phyloP scores from a whole-genome alignment of 2,113 vertebrate genomes.

The Odobenus rosmarus region DNA sequence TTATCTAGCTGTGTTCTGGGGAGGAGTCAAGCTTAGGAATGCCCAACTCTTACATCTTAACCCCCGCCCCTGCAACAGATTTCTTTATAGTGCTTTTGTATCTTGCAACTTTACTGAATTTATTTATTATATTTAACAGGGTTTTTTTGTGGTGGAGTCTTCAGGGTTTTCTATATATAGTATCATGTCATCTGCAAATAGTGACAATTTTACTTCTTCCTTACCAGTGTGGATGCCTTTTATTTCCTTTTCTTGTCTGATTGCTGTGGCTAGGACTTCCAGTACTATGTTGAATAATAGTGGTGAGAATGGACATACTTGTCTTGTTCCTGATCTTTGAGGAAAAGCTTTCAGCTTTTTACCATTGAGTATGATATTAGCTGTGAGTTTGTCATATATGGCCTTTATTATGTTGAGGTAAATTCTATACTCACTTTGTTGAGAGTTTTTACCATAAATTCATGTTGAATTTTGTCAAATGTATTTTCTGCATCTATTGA shows the following conservation, averaged over 20 bases:
- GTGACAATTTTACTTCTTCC: not conserved
- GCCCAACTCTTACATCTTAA: not conserved
- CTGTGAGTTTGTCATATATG: not conserved
- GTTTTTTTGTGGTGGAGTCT: not conserved
- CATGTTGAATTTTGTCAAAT: not conserved
- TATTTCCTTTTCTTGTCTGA: not conserved
- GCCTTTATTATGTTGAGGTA: not conserved
- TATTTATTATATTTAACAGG: not conserved
- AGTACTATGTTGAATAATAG: not conserved
- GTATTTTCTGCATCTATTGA: not conserved
- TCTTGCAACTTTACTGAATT: not conserved
- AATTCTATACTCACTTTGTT: not conserved
- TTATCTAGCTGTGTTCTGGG: not conserved
- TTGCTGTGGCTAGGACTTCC: not conserved
- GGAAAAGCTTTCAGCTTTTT: not conserved
- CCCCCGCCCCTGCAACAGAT: not conserved
- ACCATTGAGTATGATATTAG: not conserved
- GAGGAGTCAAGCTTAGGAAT: not conserved
- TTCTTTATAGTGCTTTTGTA: not conserved
- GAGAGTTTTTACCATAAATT: not conserved
- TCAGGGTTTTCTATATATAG: not conserved
- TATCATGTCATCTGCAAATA: not conserved
- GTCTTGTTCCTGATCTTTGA: not conserved
- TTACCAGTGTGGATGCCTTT: not conserved
- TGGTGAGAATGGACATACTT: not conserved